These are phyloP conservation scores for Melipona bicolor DNA, from an alignment of 2,888 invertebrate genomes.

Conservation along the genomic window DNA sequence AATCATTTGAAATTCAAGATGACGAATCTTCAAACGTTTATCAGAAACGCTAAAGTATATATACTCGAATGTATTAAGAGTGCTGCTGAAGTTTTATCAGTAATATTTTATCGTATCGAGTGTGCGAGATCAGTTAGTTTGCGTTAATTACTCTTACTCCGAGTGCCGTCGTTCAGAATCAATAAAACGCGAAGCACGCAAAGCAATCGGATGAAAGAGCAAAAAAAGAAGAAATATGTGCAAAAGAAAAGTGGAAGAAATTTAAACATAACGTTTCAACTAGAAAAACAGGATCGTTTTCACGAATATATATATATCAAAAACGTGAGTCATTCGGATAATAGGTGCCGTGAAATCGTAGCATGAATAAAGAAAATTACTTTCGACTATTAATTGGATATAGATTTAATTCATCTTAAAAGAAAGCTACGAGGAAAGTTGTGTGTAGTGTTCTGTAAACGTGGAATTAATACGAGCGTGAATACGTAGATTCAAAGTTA, in stretches of 20 bases:
- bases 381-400: background rate
- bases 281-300: conserved; percentile 25
- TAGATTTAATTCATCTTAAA: background rate
- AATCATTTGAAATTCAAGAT: background rate
- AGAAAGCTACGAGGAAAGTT: background rate
- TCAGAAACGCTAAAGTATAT: background rate
- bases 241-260: too few species aligned
- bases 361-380: background rate
- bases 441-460: background rate
- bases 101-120: conserved; percentile 3
- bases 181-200: conserved; percentile 2
- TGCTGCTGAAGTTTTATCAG: background rate
- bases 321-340: conserved; percentile 3
- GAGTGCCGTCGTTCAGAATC: background rate
- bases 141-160: conserved; percentile 20
- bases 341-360: background rate
- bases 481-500: background rate
- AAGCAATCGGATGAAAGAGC: background rate
- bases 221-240: background rate
- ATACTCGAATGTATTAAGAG: background rate
- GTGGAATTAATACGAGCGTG: background rate
- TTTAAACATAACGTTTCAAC: too few species aligned
- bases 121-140: background rate
- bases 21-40: background rate
- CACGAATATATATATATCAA: conserved; percentile 28